phyloP scores from a whole-genome alignment of 2,797 vertebrate species.

The Phalloptychus januarius region DNA sequence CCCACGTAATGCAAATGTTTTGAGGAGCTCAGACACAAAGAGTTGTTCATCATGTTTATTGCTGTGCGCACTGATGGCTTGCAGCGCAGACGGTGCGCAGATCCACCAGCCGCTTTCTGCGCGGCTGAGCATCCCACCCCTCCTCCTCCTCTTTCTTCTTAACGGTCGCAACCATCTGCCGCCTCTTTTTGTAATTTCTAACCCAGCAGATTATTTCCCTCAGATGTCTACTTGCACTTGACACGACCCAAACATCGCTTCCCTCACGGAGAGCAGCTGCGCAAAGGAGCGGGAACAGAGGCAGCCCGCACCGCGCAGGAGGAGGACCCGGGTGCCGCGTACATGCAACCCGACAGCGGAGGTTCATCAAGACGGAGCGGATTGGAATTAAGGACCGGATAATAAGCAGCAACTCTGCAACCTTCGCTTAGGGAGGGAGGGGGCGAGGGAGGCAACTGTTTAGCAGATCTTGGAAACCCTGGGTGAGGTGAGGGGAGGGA shows the following conservation, averaged over 20 bases:
- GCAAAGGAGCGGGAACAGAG: slow-evolving; percentile 5
- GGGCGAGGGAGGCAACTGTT: slow-evolving; percentile 63
- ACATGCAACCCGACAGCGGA: slow-evolving; percentile 27
- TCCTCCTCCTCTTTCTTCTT: neutral
- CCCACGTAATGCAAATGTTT: slow-evolving; percentile 7
- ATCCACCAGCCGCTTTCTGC: slow-evolving; percentile 19
- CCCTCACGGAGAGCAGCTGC: slow-evolving; percentile 19
- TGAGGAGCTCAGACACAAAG: neutral
- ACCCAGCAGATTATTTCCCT: slow-evolving; percentile 42
- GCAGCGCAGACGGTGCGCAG: slow-evolving; percentile 28
- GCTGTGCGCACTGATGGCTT: slow-evolving; percentile 20
- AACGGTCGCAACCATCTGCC: slow-evolving; percentile 63
- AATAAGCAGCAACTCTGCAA: slow-evolving; percentile 71
- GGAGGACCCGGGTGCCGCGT: slow-evolving; percentile 2
- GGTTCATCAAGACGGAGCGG: slow-evolving; percentile 53
- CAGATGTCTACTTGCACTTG: slow-evolving; percentile 32
- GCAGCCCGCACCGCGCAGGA: slow-evolving; percentile 2
- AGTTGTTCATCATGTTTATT: slow-evolving; percentile 15
- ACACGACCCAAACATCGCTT: slow-evolving; percentile 21
- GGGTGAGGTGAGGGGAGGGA: slow-evolving; percentile 56
- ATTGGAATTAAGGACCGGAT: slow-evolving; percentile 77
- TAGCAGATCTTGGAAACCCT: slow-evolving; percentile 70
- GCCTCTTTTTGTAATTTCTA: slow-evolving; percentile 53
- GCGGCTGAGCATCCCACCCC: slow-evolving; percentile 17
- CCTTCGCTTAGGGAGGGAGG: slow-evolving; percentile 64